These are phyloP conservation scores for Gambelia wislizenii DNA, from an alignment of 2,797 vertebrate species.

Conservation along the genomic window DNA sequence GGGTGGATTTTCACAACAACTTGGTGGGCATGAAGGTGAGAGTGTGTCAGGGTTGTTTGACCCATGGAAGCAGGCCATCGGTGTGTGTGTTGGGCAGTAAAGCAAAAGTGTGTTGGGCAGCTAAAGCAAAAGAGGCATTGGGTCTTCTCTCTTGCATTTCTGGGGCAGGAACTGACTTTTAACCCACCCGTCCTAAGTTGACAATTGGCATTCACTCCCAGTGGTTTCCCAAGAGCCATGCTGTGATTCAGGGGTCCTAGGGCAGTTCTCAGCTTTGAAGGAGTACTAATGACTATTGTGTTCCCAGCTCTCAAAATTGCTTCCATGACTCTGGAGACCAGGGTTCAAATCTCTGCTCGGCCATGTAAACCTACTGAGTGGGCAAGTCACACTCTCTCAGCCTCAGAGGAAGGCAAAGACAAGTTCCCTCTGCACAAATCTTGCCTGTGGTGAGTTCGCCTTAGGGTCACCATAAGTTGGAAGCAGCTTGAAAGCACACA, in stretches of 20 bases:
- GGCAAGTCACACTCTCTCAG: no score
- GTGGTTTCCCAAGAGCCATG: neutral
- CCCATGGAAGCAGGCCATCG: accelerated
- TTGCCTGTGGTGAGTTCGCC: no score
- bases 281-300: neutral
- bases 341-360: no score
- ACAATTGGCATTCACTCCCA: neutral
- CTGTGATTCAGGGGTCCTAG: no score
- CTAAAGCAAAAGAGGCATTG: no score
- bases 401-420: no score
- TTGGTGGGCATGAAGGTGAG: slow-evolving; percentile 97
- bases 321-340: no score
- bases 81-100: neutral
- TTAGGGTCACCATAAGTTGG: no score
- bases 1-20: slow-evolving; percentile 97
- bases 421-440: no score
- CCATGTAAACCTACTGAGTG: no score
- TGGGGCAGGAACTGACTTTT: neutral
- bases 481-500: no score
- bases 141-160: neutral
- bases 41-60: accelerated
- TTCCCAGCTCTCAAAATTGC: neutral
- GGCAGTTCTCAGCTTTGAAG: neutral
- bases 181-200: neutral
- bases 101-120: neutral